Conservation (phyloP, 2,888 invertebrate genomes). For the Saturnia japonica region DNA sequence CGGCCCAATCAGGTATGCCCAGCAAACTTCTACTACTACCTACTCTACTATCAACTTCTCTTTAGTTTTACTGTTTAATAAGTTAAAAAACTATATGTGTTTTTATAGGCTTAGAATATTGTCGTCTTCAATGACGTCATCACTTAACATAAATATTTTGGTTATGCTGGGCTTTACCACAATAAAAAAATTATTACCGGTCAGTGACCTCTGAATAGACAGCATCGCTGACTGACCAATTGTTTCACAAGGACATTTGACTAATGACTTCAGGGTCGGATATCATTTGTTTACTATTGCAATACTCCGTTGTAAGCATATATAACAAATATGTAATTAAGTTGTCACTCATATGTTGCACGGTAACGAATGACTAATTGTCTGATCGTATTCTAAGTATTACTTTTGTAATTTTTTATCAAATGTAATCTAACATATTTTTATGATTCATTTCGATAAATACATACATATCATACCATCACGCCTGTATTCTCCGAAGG, state of each 20-base stretch:
- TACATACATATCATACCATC: too few relatives aligned
- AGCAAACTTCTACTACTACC: too few relatives aligned
- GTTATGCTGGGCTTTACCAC: neutral
- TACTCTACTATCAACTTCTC: too few relatives aligned
- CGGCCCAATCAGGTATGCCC: too few relatives aligned
- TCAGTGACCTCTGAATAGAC: neutral
- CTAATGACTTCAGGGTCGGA: constrained; percentile 1
- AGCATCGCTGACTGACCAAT: neutral
- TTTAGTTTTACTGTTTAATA: too few relatives aligned
- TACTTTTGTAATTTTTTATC: neutral
- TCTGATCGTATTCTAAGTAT: constrained; percentile 5
- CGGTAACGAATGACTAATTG: constrained; percentile 2
- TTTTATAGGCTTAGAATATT: too few relatives aligned
- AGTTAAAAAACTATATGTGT: too few relatives aligned
- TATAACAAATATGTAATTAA: neutral
- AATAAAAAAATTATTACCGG: neutral
- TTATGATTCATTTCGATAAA: constrained; percentile 8
- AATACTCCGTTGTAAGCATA: neutral
- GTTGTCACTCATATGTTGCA: constrained; percentile 4
- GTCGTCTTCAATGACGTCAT: too few relatives aligned
- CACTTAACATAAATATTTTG: neutral
- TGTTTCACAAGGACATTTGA: neutral
- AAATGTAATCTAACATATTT: constrained; percentile 4
- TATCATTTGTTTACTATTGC: neutral
- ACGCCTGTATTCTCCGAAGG: too few relatives aligned